Conservation (phyloP, 2,113 vertebrate species). For the Lamprotornis superbus region DNA sequence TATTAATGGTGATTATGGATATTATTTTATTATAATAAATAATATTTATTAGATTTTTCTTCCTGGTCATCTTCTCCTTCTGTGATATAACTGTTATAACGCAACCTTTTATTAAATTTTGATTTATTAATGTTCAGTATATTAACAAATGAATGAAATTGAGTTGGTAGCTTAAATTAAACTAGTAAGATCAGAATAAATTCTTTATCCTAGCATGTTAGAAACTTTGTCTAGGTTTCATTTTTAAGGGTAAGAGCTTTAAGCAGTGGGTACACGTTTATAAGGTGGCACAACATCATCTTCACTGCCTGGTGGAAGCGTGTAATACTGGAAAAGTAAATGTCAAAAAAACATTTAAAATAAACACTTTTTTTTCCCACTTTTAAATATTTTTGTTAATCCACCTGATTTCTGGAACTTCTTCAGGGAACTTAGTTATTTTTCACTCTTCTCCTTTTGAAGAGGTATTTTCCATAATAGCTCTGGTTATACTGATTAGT, state of each 20-base stretch:
- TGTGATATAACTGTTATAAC: background rate
- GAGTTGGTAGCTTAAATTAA: background rate
- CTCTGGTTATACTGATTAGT: background rate
- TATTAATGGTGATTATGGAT: background rate
- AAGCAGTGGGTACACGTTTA: background rate
- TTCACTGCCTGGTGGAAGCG: background rate
- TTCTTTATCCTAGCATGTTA: background rate
- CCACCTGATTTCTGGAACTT: constrained; percentile 13
- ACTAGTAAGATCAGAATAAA: background rate
- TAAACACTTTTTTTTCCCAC: background rate
- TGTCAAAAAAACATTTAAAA: constrained; percentile 5
- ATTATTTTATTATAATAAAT: background rate
- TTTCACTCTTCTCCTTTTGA: constrained; percentile 23
- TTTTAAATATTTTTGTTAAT: constrained; percentile 8
- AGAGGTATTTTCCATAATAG: constrained; percentile 7
- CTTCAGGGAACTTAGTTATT: constrained; percentile 34
- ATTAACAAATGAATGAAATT: background rate
- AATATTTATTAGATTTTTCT: background rate
- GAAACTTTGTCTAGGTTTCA: background rate
- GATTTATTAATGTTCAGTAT: background rate
- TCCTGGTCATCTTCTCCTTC: background rate
- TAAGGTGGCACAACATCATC: constrained; percentile 2
- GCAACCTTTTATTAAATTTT: background rate
- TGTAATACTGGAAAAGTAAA: background rate
- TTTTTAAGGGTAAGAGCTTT: constrained; percentile 44